Base-by-base conservation (phyloP, 2,888 invertebrate species). In the Clivina fossor region DNA sequence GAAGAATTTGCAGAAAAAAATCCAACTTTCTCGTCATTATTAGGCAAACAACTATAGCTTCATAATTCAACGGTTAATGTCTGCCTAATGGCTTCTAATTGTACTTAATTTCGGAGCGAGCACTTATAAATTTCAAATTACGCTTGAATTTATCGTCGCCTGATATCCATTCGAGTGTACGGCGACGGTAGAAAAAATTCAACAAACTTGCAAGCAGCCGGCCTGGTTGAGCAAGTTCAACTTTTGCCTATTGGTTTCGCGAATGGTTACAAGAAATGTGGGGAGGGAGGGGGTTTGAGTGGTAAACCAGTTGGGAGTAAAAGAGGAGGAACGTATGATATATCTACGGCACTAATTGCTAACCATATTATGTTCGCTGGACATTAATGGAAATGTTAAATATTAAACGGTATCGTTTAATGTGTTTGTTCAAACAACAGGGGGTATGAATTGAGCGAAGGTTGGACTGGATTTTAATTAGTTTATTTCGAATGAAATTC, bases 111-210 rank as follows among this genome's bases (percentile, higher is more conserved):
- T 47, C 33, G 20, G 20, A 20, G 32, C 47, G 13, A 19, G 47
- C 47, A 19, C 47, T 47, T 47, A 47, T 47, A 47, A 47, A 47
- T 47, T 47, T 47, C 47, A 47, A 47, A 47, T 47, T 47, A 47
- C 47, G 15, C 32, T n/a, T 11, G 32, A 47, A 47, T 47, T 47
- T 47, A 47, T 47, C 9, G 47, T 22, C 33, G 33, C 47, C 47
- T 47, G 30, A 32, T 22, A 13, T 32, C 47, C 22, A 47, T 47
- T 47, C 20, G 33, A 4, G 33, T n/a, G n/a, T n/a, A n/a, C n/a
- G n/a, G n/a, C n/a, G n/a, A n/a, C n/a, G n/a, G n/a, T n/a, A n/a
- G 33, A 47, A 46, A 46, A 47, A 47, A 32, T 32, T 44, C 20
- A n/a, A 7, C 33, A 30, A 11, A 30, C 13, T 9, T 13, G 4